Percentiles rank a stretch among this genome's conserved stretches.
Evolutionary conservation across 2,113 vertebrate genomes (phyloP).

Genomic region (Carollia perspicillata): DNA sequence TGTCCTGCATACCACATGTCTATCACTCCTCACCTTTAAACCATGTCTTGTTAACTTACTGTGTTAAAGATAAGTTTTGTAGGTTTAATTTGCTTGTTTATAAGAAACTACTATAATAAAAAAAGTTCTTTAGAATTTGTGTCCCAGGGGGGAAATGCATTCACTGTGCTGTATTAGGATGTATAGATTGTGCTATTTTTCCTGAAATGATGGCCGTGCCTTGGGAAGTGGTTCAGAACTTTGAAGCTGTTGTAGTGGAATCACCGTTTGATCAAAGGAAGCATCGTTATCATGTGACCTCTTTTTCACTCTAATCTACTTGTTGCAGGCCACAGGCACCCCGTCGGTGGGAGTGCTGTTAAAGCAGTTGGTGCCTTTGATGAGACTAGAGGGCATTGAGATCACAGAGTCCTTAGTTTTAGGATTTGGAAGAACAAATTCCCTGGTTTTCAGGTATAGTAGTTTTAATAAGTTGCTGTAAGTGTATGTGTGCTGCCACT

Average conservation of each 20-base stretch:
- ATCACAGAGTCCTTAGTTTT: slow-evolving; percentile 97
- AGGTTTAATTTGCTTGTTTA: neutral
- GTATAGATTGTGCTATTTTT: neutral
- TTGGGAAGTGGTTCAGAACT: slow-evolving; percentile 25
- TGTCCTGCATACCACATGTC: neutral
- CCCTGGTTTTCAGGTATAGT: slow-evolving; percentile 96
- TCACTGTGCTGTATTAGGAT: slow-evolving; percentile 9
- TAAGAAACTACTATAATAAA: neutral
- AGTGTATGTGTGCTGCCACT: neutral
- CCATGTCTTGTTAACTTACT: neutral
- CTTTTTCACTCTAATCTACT: slow-evolving; percentile 63
- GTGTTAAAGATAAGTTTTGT: neutral
- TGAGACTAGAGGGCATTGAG: slow-evolving; percentile 98
- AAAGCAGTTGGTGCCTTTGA: slow-evolving; percentile 96
- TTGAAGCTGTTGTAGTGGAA: slow-evolving; percentile 28
- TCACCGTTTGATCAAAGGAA: slow-evolving; percentile 44
- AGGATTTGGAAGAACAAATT: slow-evolving; percentile 97
- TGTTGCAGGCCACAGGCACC: slow-evolving; percentile 93
- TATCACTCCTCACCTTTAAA: neutral
- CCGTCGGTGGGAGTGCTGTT: slow-evolving; percentile 95
- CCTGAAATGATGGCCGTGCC: slow-evolving; percentile 47
- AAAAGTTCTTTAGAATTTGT: slow-evolving; percentile 11
- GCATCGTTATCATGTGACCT: slow-evolving; percentile 24
- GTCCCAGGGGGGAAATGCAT: neutral
- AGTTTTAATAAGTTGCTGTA: slow-evolving; percentile 31